These are phyloP conservation scores for Gymnobelideus leadbeateri DNA, from an alignment of 2,113 vertebrate genomes.

Conservation along the genomic window DNA sequence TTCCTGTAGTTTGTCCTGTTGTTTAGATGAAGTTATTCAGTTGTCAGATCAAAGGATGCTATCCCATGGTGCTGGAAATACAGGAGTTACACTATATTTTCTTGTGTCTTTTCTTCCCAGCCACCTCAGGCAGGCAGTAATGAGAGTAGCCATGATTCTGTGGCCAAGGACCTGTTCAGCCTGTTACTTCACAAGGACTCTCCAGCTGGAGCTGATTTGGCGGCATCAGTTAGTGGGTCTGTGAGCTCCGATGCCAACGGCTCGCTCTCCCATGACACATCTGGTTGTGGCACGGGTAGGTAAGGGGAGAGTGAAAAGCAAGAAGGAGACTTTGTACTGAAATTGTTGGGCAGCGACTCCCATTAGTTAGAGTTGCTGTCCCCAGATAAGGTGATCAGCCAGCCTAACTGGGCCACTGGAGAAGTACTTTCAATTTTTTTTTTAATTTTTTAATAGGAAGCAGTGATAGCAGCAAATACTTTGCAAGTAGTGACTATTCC, in stretches of 20 bases:
- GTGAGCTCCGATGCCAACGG: conserved; percentile 77
- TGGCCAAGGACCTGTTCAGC: conserved; percentile 83
- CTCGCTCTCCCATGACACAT: conserved; percentile 82
- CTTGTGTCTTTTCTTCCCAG: conserved; percentile 77
- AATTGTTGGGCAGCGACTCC: not conserved
- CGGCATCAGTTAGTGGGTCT: conserved; percentile 86
- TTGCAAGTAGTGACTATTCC: conserved; percentile 86
- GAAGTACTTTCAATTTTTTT: not conserved
- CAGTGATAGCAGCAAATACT: conserved; percentile 89
- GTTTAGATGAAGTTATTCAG: not conserved
- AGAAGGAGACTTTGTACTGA: not conserved
- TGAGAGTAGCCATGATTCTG: conserved; percentile 79
- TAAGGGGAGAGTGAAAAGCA: too few species aligned
- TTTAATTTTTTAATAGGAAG: conserved; percentile 73
- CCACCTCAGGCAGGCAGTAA: conserved; percentile 75
- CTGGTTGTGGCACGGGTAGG: conserved; percentile 85
- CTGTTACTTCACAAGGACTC: conserved; percentile 81
- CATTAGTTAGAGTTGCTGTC: rapidly evolving
- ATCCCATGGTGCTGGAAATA: not conserved
- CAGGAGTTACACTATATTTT: not conserved
- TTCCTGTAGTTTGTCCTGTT: not conserved
- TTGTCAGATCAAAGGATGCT: not conserved
- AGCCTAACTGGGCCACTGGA: not conserved
- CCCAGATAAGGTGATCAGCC: not conserved
- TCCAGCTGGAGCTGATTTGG: conserved; percentile 84